Base-by-base conservation (phyloP, 2,888 invertebrate genomes). In the Malachius bipustulatus region DNA sequence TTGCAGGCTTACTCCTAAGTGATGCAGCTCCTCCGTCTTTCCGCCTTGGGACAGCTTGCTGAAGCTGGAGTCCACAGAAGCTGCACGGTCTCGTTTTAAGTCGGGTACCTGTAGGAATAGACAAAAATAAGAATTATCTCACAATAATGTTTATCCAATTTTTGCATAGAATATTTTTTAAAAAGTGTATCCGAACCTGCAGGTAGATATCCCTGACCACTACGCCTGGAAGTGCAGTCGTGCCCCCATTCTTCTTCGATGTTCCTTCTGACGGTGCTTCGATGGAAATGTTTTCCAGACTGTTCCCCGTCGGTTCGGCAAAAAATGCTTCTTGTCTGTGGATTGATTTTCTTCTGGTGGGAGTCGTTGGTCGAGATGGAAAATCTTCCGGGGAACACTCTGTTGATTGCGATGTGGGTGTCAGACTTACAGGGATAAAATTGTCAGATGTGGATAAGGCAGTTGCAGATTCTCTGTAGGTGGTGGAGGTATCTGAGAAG, bases 51-150 rank as follows among this genome's bases (percentile, higher is more conserved):
- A 78, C 34, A 81, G 73, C 63, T 82, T 81, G 38, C 82, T 76
- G 60, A 87, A 88, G 55, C 84, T 82, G 11, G 87, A 85, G 57
- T 88, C 88, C 2, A 89, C 85, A 0, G 87, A 87, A 16, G 85
- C 87, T 11, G 88, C 88, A 11, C 88, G 75, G 56, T 87, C 87
- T 14, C 87, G 72, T 56, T 79, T 82, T 45, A 87, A 60, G 51
- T 87, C 84, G 26, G 88, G 88, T 40, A 88, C 88, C 38, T 82
- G 75, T n/a, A n/a, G n/a, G n/a, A n/a, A n/a, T n/a, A n/a, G 24
- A 46, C n/a, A n/a, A n/a, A n/a, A n/a, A n/a, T n/a, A n/a, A n/a
- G n/a, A n/a, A n/a, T n/a, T n/a, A n/a, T n/a, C n/a, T n/a, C n/a
- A n/a, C n/a, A n/a, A n/a, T n/a, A n/a, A n/a, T n/a, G n/a, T n/a